phyloP scores from a whole-genome alignment of 35 echinoderm and acorn worm species.

The Apostichopus parvimensis region DNA sequence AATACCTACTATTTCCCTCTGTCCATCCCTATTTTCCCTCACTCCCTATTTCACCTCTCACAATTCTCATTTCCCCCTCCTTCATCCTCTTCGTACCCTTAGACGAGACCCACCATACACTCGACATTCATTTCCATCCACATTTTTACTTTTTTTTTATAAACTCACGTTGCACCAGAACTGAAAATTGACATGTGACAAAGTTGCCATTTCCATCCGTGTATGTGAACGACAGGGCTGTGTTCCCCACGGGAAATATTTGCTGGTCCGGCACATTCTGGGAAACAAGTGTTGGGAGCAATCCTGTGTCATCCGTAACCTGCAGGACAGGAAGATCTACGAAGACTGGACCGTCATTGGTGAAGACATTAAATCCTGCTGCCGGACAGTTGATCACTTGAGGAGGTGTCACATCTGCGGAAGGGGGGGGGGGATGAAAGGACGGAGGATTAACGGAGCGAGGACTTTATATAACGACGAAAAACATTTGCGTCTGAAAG shows the following conservation, averaged over 20 bases:
- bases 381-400: conserved; percentile 31
- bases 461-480: too few relatives aligned
- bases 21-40: too few relatives aligned
- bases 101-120: too few relatives aligned
- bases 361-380: background rate
- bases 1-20: too few relatives aligned
- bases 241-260: background rate
- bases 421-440: too few relatives aligned
- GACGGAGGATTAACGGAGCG: too few relatives aligned
- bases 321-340: conserved; percentile 30
- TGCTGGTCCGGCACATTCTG: background rate
- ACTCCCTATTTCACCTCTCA: too few relatives aligned
- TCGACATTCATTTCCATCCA: too few relatives aligned
- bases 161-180: background rate
- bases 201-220: conserved; percentile 3
- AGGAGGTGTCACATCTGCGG: conserved; percentile 25
- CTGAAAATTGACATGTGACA: background rate
- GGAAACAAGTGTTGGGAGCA: background rate
- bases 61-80: too few relatives aligned
- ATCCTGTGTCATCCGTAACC: conserved; percentile 19
- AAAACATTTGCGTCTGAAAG: too few relatives aligned
- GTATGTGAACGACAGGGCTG: background rate
- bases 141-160: too few relatives aligned
- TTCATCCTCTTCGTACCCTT: too few relatives aligned
- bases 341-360: background rate